phyloP scores from a whole-genome alignment of 1,140 invertebrate species.

The Drosophila suzukii region DNA sequence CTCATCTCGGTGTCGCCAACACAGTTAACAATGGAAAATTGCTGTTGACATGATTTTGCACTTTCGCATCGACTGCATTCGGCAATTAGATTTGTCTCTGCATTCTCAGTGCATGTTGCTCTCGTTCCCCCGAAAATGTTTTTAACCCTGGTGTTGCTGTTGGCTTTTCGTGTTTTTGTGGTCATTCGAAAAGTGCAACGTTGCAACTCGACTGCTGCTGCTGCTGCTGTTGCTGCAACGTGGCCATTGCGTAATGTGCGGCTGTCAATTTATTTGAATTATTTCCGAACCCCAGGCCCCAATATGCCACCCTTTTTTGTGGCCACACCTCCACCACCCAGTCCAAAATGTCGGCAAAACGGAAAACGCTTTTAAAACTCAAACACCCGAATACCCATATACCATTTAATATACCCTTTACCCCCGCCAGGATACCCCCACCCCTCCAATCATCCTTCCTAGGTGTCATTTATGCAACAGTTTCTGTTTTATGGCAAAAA shows the following conservation, averaged over 20 bases:
- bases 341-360: conserved; percentile 34
- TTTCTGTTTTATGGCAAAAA: conserved; percentile 71
- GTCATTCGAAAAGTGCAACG: conserved; percentile 68
- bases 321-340: not conserved
- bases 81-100: conserved; percentile 83
- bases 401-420: not conserved
- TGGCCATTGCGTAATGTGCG: conserved; percentile 76
- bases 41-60: conserved; percentile 85
- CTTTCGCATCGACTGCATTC: conserved; percentile 84
- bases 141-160: conserved; percentile 3
- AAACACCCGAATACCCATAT: not conserved
- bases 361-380: conserved; percentile 67
- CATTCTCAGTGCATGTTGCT: conserved; percentile 44
- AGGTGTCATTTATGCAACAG: conserved; percentile 82
- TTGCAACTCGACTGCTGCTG: conserved; percentile 48
- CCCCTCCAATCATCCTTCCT: conserved; percentile 30
- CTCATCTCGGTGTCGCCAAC: conserved; percentile 36
- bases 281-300: conserved; percentile 58
- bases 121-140: conserved; percentile 19
- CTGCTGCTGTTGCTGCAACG: conserved; percentile 24
- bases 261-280: conserved; percentile 83
- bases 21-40: conserved; percentile 83
- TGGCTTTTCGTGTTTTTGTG: conserved; percentile 62
- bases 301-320: conserved; percentile 8
- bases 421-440: not conserved